Percentiles rank a stretch among this genome's conserved stretches.
Evolutionary conservation across 2,113 vertebrate genomes (phyloP).

Genomic region (Tetrao urogallus): DNA sequence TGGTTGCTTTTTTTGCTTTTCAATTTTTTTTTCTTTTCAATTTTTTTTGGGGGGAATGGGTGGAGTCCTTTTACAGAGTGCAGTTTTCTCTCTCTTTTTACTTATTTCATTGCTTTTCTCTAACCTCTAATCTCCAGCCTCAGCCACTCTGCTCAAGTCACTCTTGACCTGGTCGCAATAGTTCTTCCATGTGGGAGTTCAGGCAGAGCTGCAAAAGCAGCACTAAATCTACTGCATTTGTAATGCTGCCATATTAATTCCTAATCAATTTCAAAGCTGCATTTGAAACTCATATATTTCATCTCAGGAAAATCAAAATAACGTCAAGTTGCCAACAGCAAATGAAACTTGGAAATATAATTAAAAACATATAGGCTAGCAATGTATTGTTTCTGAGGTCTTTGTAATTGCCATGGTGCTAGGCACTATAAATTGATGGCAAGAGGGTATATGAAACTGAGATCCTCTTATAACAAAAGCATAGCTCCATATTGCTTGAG

Average conservation of each 20-base stretch:
- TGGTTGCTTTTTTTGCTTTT: not conserved
- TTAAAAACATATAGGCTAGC: conserved; percentile 50
- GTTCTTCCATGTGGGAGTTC: not conserved
- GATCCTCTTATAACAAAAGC: conserved; percentile 63
- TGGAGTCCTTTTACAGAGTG: not conserved
- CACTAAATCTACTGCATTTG: conserved; percentile 30
- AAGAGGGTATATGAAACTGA: conserved; percentile 65
- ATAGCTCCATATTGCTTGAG: conserved; percentile 49
- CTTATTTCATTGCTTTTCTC: not conserved
- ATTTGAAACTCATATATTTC: conserved; percentile 60
- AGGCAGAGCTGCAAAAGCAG: conserved; percentile 6
- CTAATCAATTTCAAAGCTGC: conserved; percentile 53
- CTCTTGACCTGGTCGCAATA: not conserved
- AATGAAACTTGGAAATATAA: conserved; percentile 61
- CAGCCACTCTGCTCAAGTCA: not conserved
- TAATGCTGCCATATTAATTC: conserved; percentile 61
- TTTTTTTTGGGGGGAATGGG: not conserved
- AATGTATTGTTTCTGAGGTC: conserved; percentile 48
- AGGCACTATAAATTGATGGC: conserved; percentile 63
- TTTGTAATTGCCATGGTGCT: conserved; percentile 50
- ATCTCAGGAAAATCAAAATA: conserved; percentile 58
- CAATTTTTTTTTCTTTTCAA: not conserved
- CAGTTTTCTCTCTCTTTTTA: not conserved
- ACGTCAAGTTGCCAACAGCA: conserved; percentile 48
- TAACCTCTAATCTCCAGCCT: not conserved